phyloP scores from a whole-genome alignment of 2,797 vertebrate species.

The Takifugu rubripes region DNA sequence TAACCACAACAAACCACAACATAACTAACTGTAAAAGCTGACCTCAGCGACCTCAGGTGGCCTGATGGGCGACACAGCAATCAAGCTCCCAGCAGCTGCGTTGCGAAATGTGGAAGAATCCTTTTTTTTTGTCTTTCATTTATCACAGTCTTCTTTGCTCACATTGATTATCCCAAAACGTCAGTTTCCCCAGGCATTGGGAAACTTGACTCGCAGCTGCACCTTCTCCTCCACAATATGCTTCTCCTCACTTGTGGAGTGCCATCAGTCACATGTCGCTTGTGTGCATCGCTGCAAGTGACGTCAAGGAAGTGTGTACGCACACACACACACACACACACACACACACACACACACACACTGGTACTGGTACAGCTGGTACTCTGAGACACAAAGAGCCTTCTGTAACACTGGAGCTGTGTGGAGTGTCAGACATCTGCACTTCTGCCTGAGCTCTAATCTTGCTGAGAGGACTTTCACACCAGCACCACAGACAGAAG shows the following conservation, averaged over 20 bases:
- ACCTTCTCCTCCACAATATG: slow-evolving; percentile 33
- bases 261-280: slow-evolving; percentile 8
- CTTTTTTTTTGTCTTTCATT: slow-evolving; percentile 15
- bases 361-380: not conserved
- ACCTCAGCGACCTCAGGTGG: not conserved
- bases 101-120: not conserved
- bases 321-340: slow-evolving; percentile 2
- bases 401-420: slow-evolving; percentile 18
- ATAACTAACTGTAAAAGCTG: too few relatives aligned
- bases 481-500: too few relatives aligned
- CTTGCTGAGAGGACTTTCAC: too few relatives aligned
- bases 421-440: slow-evolving; percentile 18
- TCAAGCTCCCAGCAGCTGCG: too few relatives aligned
- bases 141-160: slow-evolving; percentile 16
- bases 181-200: slow-evolving; percentile 19
- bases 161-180: slow-evolving; percentile 15
- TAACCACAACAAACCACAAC: not conserved
- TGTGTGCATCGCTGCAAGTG: not conserved
- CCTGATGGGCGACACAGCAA: not conserved
- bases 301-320: not conserved
- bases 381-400: slow-evolving; percentile 3
- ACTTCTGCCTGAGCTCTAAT: not conserved
- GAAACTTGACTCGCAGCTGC: slow-evolving; percentile 48
- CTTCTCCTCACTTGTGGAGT: slow-evolving; percentile 9
- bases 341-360: slow-evolving; percentile 1